These are phyloP conservation scores for Sminthurides bifidus DNA, from an alignment of 1,140 invertebrate genomes.

Conservation along the genomic window DNA sequence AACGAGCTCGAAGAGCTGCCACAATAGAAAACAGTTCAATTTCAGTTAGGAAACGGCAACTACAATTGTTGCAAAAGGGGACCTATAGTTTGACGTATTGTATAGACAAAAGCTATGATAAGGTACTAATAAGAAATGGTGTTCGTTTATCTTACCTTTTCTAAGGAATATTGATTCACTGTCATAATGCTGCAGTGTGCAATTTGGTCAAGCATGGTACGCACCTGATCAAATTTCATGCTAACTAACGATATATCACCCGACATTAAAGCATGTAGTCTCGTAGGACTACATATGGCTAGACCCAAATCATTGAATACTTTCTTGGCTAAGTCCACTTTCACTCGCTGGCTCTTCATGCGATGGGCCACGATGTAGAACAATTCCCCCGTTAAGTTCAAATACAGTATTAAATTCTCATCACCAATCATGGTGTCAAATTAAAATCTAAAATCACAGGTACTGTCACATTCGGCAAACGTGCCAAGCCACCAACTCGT, in stretches of 20 bases:
- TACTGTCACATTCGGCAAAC: neutral
- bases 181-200: slow-evolving; percentile 29
- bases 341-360: slow-evolving; percentile 27
- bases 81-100: too few relatives aligned
- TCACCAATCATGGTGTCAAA: slow-evolving; percentile 19
- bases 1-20: slow-evolving; percentile 26
- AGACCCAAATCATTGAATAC: slow-evolving; percentile 26
- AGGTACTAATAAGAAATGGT: too few relatives aligned
- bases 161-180: slow-evolving; percentile 28
- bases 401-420: slow-evolving; percentile 27
- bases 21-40: slow-evolving; percentile 10
- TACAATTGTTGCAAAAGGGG: too few relatives aligned
- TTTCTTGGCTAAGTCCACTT: slow-evolving; percentile 14
- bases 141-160: slow-evolving; percentile 30
- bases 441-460: too few relatives aligned
- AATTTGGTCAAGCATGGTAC: slow-evolving; percentile 20
- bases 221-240: slow-evolving; percentile 14
- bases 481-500: neutral
- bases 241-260: slow-evolving; percentile 13
- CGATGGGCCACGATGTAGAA: slow-evolving; percentile 30
- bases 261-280: slow-evolving; percentile 16
- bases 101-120: too few relatives aligned
- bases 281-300: slow-evolving; percentile 19
- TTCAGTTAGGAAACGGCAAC: too few relatives aligned
- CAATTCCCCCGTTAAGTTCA: slow-evolving; percentile 27